Base-by-base conservation (phyloP, 2,888 invertebrate species). In the Elmis aenea region DNA sequence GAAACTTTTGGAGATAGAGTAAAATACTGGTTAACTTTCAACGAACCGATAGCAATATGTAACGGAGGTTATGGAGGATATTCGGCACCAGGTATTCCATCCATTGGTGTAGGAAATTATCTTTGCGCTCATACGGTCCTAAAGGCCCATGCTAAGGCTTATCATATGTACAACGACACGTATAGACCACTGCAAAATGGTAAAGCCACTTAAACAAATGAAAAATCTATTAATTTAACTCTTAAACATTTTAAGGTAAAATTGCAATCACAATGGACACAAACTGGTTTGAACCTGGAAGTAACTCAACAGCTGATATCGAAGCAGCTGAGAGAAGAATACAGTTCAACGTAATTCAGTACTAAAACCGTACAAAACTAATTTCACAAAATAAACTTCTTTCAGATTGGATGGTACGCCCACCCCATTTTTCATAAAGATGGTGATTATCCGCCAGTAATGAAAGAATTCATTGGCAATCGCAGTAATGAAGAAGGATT, bases 361-460 rank as follows among this genome's bases (percentile, higher is more conserved):
- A 10, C 6, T 25, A 2, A 2, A 16, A 18, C 5, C 1, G 15
- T 3, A 15, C 4, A n/a, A 1, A 2, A 16, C 18, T 24, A 27
- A n/a, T n/a, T n/a, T n/a, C n/a, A n/a, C n/a, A n/a, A 1, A 15
- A 1, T 21, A 4, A 10, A 24, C 25, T 13, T n/a, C 2, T 32
- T 38, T 3, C 13, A 77, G 76, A 69, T 77, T 31, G 81, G 81
- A 15, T 80, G 81, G 81, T 79, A 77, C 54, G 74, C 75, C 0
- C 71, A 83, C 59, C 81, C 84, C 1, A 78, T 84, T 21, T 76
- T 79, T 57, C 73, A 76, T 0, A 59, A 64, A 33, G 52, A 60
- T 0, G 83, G 83, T 1, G 77, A 81, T 60, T 84, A 82, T 57
- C 83, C 83, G 0, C 59, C 68, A 15, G 51, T 77, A 1, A 81